Base-by-base conservation (phyloP, 2,888 invertebrate species). In the Xanthia icteritia region DNA sequence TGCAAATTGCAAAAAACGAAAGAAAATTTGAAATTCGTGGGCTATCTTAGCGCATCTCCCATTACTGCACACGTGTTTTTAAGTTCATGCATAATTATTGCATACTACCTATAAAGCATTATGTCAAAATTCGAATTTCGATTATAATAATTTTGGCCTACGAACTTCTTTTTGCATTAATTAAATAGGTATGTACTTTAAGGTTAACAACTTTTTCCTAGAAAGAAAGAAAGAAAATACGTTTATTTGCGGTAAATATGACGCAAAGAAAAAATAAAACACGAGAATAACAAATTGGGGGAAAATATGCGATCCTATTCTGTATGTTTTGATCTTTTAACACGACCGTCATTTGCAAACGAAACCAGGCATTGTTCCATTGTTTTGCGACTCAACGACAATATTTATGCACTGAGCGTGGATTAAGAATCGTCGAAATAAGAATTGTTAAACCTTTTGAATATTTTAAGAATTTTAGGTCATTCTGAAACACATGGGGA, bases 301-400 rank as follows among this genome's bases (percentile, higher is more conserved):
- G n/a, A n/a, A n/a, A n/a, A n/a, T n/a, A n/a, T n/a, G n/a, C n/a
- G n/a, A n/a, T n/a, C n/a, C n/a, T 27, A 36, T 17, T 27, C 15
- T 36, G 42, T n/a, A 20, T 51, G 39, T 60, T 48, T 61, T 73
- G 61, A 70, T 66, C 56, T 82, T 61, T 73, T 66, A 66, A 73
- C 73, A 69, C 69, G 31, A 15, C 27, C 8, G 45, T 54, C 27
- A 60, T 65, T 82, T 58, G 58, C n/a, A 76, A 82, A 76, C 11
- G 76, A 51, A 66, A 4, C 66, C 67, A 45, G 39, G 61, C 58
- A 83, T 85, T 85, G 83, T 82, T 85, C 83, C 58, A 77, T 85
- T 83, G 70, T 82, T 73, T 36, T 31, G 23, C 15, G 39, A 36
- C 15, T 11, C 11, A 23, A 23, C 31, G 23, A 31, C 23, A n/a